phyloP scores from a whole-genome alignment of 1,140 invertebrate species.

The Danaus melanippus region DNA sequence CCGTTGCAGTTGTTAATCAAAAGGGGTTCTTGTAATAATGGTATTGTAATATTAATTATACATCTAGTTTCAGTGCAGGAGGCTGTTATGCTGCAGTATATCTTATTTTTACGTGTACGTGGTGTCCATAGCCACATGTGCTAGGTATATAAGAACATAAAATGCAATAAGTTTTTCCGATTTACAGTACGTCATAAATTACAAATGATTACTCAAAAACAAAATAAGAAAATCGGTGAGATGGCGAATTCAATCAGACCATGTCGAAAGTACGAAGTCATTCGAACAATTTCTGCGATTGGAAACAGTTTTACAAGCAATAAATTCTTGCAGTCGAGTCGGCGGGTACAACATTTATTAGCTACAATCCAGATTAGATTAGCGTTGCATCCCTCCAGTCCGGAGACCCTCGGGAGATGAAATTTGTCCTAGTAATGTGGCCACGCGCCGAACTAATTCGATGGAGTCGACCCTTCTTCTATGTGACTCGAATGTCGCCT shows the following conservation, averaged over 20 bases:
- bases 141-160: too few species aligned
- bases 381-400: conserved; percentile 57
- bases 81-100: not conserved
- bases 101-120: too few species aligned
- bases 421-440: conserved; percentile 68
- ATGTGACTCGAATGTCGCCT: conserved; percentile 66
- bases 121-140: too few species aligned
- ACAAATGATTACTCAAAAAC: conserved; percentile 14
- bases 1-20: too few species aligned
- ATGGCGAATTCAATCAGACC: conserved; percentile 62
- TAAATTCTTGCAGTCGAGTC: conserved; percentile 61
- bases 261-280: conserved; percentile 46
- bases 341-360: conserved; percentile 67
- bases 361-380: conserved; percentile 69
- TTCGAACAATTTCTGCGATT: conserved; percentile 62
- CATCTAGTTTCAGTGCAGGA: conserved; percentile 7
- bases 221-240: conserved; percentile 38
- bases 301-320: conserved; percentile 70
- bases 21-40: too few species aligned
- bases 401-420: conserved; percentile 44
- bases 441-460: conserved; percentile 70
- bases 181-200: conserved; percentile 6
- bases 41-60: not conserved
- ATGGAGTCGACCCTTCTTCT: conserved; percentile 55
- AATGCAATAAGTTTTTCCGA: too few species aligned